Base-by-base conservation (phyloP, 2,113 vertebrate genomes). In the Leptobrachium leishanense region DNA sequence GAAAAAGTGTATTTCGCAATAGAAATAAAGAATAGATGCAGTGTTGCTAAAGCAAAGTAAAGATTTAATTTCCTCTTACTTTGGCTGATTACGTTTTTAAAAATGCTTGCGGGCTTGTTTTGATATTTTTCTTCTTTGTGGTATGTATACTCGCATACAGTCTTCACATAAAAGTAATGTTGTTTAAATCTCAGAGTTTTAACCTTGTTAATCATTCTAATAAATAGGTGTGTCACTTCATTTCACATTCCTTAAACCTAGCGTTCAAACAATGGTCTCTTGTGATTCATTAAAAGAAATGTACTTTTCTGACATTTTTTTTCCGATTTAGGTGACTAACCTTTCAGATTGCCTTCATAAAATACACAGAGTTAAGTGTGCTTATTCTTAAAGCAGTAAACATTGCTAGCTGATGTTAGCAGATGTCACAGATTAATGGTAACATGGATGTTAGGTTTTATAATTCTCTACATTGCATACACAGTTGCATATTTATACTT, bases 21-120 rank as follows among this genome's bases (percentile, higher is more conserved):
- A 92, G 91, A 91, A 91, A 89, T 84, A 77, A 90, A 89, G 90
- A 92, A 90, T 81, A 85, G 83, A 82, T 66, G 81, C 84, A 83
- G 85, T 86, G 89, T 90, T 91, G 90, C 88, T 89, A 91, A 92
- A 90, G 88, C 89, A 88, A 93, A 92, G 82, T 82, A 84, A 88
- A 91, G 83, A 88, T 74, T 81, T 74, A 74, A 89, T 92, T 92
- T 91, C 88, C 88, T 92, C 88, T 88, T 93, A 89, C 90, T 90
- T 91, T 89, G 88, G 87, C 91, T 92, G 93, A 92, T 93, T 93
- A 93, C 93, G 6, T 59, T 93, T 94, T 92, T 91, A 86, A 92
- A 93, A 92, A 91, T 88, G 91, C 92, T 93, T 88, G 87, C 88
- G 90, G 92, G 89, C 91, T 92, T 92, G 90, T 94, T 93, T 90